Evolutionary conservation across 1,140 invertebrate species (phyloP).

Genomic region (Manduca sexta): DNA sequence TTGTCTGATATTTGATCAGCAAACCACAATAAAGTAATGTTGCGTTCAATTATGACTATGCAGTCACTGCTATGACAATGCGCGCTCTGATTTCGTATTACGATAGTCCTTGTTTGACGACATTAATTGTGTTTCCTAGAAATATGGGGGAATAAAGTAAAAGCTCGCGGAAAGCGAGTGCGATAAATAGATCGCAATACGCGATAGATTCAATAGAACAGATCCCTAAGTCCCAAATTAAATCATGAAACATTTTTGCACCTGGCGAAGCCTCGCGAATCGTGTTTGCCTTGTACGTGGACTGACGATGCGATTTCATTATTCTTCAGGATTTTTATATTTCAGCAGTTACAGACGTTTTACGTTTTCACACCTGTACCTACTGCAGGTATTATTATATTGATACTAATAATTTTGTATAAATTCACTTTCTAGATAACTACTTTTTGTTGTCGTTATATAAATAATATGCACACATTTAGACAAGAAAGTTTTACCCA

Average conservation of each 20-base stretch:
- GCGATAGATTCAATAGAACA: conserved; percentile 65
- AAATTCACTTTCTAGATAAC: too few species aligned
- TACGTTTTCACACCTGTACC: neutral
- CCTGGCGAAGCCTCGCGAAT: conserved; percentile 42
- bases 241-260: conserved; percentile 66
- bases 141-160: conserved; percentile 27
- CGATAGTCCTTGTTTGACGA: too few species aligned
- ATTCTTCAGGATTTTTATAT: conserved; percentile 33
- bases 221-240: conserved; percentile 71
- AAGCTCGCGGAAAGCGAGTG: conserved; percentile 23
- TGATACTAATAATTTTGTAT: too few species aligned
- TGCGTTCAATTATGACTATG: neutral
- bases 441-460: too few species aligned
- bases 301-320: conserved; percentile 38
- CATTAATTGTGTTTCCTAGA: conserved; percentile 13
- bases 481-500: too few species aligned
- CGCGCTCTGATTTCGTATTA: too few species aligned
- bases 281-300: conserved; percentile 32
- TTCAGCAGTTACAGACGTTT: neutral
- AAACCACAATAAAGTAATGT: conserved; percentile 26
- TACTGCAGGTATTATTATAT: neutral
- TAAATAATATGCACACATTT: too few species aligned
- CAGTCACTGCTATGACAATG: too few species aligned
- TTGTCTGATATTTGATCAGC: conserved; percentile 52
- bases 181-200: conserved; percentile 54